Conservation (phyloP, 2,888 invertebrate species). For the Sceliomorpha sp. region DNA sequence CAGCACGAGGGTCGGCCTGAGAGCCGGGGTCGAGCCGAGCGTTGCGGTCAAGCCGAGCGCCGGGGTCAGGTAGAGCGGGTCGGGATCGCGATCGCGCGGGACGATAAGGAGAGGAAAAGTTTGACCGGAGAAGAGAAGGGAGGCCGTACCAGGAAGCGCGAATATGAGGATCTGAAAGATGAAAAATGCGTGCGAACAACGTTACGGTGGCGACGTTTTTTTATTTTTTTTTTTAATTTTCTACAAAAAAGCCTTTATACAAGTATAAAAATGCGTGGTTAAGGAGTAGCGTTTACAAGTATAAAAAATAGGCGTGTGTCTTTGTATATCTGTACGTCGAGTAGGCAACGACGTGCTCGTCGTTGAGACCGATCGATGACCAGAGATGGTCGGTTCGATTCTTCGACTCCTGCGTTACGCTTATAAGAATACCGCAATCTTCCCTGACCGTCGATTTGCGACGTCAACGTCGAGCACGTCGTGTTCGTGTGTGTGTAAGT, state of each 20-base stretch:
- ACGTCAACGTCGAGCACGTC: slow-evolving; percentile 2
- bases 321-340: slow-evolving; percentile 61
- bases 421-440: no score
- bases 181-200: no score
- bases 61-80: no score
- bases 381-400: no score
- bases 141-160: slow-evolving; percentile 11
- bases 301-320: slow-evolving; percentile 71
- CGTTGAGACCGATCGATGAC: slow-evolving; percentile 15
- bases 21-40: no score
- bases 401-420: no score
- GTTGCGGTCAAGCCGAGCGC: no score
- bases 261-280: slow-evolving; percentile 79
- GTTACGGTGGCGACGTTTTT: slow-evolving; percentile 79
- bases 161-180: no score
- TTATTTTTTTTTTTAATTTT: slow-evolving; percentile 74
- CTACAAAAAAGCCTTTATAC: slow-evolving; percentile 80
- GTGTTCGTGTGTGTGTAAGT: slow-evolving; percentile 31
- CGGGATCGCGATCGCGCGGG: slow-evolving; percentile 17
- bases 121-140: neutral
- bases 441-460: no score
- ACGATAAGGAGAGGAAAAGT: slow-evolving; percentile 51
- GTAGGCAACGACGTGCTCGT: slow-evolving; percentile 27
- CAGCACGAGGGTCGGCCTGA: no score
- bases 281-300: slow-evolving; percentile 68